Conservation (phyloP, 2,113 vertebrate species). For the Caretta caretta region DNA sequence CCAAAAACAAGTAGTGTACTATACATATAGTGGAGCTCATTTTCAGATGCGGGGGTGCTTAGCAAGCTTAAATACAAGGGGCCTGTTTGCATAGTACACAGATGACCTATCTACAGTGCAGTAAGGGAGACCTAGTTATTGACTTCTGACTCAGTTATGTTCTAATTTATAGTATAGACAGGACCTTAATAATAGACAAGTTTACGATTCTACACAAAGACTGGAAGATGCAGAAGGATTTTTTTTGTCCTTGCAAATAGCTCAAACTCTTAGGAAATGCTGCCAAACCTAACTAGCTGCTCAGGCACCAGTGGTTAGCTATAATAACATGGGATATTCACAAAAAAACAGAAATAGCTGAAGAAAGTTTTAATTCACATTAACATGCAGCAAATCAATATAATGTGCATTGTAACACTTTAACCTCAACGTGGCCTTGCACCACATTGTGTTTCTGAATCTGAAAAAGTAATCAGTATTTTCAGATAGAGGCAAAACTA, state of each 20-base stretch:
- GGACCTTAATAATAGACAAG: not conserved
- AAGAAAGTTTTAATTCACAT: not conserved
- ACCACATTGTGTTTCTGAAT: not conserved
- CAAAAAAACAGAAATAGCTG: not conserved
- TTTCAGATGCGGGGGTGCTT: not conserved
- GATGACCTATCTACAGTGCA: not conserved
- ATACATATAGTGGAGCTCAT: not conserved
- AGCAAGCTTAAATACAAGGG: not conserved
- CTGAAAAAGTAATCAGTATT: too few species aligned
- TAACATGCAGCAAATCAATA: not conserved
- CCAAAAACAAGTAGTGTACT: too few species aligned
- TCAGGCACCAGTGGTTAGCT: not conserved
- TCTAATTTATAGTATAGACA: not conserved
- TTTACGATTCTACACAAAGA: not conserved
- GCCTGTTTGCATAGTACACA: not conserved
- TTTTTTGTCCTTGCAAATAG: not conserved
- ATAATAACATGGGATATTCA: not conserved
- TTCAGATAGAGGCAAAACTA: not conserved
- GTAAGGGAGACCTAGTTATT: rapidly evolving
- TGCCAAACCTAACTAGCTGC: not conserved
- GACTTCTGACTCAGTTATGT: not conserved
- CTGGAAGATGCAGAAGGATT: rapidly evolving
- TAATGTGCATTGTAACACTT: not conserved
- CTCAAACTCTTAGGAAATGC: not conserved
- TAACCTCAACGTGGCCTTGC: not conserved